Conservation (phyloP, 2,888 invertebrate species). For the Frankliniella intonsa region DNA sequence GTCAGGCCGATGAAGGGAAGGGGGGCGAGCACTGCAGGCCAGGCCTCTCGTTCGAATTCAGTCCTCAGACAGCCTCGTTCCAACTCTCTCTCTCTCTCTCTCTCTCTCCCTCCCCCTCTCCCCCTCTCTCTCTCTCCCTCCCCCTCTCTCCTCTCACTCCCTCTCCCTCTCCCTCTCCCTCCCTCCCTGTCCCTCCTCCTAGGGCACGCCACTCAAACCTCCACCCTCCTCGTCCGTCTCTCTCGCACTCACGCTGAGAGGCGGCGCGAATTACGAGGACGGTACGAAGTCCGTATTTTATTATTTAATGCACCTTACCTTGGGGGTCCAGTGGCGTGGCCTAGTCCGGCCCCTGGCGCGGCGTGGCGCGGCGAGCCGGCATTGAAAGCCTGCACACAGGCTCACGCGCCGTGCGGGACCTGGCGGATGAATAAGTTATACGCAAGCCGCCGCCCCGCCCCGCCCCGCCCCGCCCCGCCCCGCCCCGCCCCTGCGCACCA, state of each 20-base stretch:
- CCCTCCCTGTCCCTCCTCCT: not conserved
- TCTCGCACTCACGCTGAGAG: not conserved
- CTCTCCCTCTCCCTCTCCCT: not conserved
- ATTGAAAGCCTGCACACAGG: constrained; percentile 14
- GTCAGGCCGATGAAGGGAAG: no score
- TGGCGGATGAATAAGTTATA: constrained; percentile 8
- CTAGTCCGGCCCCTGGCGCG: not conserved
- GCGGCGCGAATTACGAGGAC: no score
- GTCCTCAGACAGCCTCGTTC: no score
- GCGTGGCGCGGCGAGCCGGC: not conserved
- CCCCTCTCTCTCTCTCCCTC: not conserved
- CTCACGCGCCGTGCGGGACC: not conserved
- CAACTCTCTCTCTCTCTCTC: not conserved
- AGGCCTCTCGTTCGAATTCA: no score
- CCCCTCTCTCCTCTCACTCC: not conserved
- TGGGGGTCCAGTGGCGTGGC: not conserved
- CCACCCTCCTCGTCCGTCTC: not conserved
- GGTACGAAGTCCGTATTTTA: not conserved
- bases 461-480: not conserved
- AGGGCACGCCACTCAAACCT: not conserved
- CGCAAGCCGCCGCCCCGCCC: not conserved
- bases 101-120: not conserved
- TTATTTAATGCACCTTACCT: constrained; percentile 21
- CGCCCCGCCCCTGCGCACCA: not conserved
- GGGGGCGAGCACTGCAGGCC: no score